Evolutionary conservation across 2,888 invertebrate genomes (phyloP), one percentile per base, ranked within the genome.

Genomic region (Pterostichus niger): DNA sequence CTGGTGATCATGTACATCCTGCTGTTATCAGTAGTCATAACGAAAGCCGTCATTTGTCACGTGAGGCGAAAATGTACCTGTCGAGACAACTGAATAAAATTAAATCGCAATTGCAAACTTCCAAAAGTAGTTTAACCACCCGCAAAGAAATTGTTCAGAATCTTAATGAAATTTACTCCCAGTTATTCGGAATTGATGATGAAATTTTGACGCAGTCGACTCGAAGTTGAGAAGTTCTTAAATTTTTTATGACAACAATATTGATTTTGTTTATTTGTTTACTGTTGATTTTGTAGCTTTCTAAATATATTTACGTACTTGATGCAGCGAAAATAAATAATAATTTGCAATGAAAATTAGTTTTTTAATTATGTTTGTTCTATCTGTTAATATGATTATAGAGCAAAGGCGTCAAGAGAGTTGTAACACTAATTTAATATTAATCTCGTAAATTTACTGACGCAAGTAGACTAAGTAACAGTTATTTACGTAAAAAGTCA

Each of bases 181-280:
- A 75, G 31, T 56, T 82, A 15, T 82, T 82, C 17, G 68, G 56
- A 17, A 1, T 17, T 49, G 79, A 64, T 33, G 59, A 73, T 33
- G 59, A 82, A 15, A 13, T 24, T 24, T 46, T 46, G 33, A 75
- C 49, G 49, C 46, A 73, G 9, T 75, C 75, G 10, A 13, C 52
- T 2, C n/a, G 13, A 31, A 75, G 52, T 52, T 71, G 15, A 64
- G 40, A 13, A 40, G 59, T 59, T 59, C 24, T 17, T 10, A 24
- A 59, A 59, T 9, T 31, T 59, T 59, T 56, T 33, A 6, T 31
- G 5, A 13, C 11, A 15, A 13, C 11, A 15, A 11, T 35, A 35
- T 35, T 79, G 35, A 59, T 77, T 56, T 59, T 79, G 64, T 44
- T 61, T 79, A 49, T 79, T 44, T 64, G n/a, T 64, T 79, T 61